Evolutionary conservation across 2,113 vertebrate species (phyloP).

Genomic region (Morone saxatilis): DNA sequence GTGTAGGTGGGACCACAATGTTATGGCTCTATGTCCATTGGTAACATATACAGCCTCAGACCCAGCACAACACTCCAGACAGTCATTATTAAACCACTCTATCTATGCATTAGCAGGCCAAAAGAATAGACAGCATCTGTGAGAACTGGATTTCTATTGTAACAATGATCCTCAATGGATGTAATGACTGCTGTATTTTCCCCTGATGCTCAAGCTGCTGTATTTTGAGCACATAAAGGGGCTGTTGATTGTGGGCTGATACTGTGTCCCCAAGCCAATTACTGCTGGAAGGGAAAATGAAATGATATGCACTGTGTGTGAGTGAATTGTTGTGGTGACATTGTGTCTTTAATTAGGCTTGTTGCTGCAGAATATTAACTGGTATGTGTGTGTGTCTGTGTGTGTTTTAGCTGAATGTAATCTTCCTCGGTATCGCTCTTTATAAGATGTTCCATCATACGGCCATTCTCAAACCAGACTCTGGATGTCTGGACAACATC

Average conservation of each 20-base stretch:
- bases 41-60: conserved; percentile 48
- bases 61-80: conserved; percentile 37
- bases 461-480: conserved; percentile 98
- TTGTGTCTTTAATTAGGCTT: conserved; percentile 65
- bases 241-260: conserved; percentile 62
- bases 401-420: conserved; percentile 95
- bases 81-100: conserved; percentile 58
- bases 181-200: conserved; percentile 58
- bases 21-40: conserved; percentile 32
- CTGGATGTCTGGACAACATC: conserved; percentile 99
- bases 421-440: conserved; percentile 98
- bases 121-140: conserved; percentile 43
- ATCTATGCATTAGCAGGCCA: conserved; percentile 41
- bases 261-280: conserved; percentile 69
- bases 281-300: conserved; percentile 59
- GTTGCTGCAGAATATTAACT: conserved; percentile 51
- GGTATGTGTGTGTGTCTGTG: not conserved
- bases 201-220: conserved; percentile 47
- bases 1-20: conserved; percentile 47
- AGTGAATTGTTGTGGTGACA: conserved; percentile 62
- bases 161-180: conserved; percentile 58
- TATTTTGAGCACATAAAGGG: conserved; percentile 68
- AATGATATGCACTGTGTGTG: conserved; percentile 50
- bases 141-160: conserved; percentile 63
- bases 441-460: conserved; percentile 99